phyloP scores from a whole-genome alignment of 2,113 vertebrate species.

The Ictalurus punctatus region DNA sequence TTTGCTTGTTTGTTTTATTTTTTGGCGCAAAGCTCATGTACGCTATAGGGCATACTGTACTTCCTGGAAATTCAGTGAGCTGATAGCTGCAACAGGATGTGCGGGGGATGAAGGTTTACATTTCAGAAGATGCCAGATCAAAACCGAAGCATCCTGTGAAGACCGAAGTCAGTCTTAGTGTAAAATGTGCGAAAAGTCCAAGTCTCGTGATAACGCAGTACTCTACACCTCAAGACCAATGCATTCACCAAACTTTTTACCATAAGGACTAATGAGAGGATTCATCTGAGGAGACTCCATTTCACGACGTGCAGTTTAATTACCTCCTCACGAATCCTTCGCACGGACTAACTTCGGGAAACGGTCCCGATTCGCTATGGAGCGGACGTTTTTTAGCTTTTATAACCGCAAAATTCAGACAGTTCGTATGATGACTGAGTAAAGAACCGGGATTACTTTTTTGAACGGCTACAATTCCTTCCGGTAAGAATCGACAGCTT shows the following conservation, averaged over 20 bases:
- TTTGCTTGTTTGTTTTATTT: neutral
- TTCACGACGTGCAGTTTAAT: neutral
- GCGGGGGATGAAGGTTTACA: slow-evolving; percentile 33
- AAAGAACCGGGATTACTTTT: neutral
- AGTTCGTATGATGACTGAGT: neutral
- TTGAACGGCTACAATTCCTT: neutral
- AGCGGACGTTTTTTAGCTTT: too few relatives aligned
- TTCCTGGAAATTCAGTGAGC: slow-evolving; percentile 17
- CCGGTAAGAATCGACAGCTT: neutral
- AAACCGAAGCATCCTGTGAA: slow-evolving; percentile 6
- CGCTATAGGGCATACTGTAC: neutral
- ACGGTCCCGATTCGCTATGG: neutral
- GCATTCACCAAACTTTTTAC: neutral
- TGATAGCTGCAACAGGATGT: slow-evolving; percentile 34
- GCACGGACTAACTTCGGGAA: neutral
- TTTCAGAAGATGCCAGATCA: slow-evolving; percentile 23
- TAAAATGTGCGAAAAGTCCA: neutral
- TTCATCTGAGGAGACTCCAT: neutral
- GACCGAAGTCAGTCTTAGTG: neutral
- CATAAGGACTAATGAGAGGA: neutral
- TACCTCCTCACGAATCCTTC: neutral
- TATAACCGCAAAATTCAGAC: neutral
- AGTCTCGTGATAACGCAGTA: too few relatives aligned
- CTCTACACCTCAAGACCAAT: neutral
- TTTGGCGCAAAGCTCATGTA: neutral